Base-by-base conservation (phyloP, 1,140 invertebrate species). In the Stegodyphus mimosarum region DNA sequence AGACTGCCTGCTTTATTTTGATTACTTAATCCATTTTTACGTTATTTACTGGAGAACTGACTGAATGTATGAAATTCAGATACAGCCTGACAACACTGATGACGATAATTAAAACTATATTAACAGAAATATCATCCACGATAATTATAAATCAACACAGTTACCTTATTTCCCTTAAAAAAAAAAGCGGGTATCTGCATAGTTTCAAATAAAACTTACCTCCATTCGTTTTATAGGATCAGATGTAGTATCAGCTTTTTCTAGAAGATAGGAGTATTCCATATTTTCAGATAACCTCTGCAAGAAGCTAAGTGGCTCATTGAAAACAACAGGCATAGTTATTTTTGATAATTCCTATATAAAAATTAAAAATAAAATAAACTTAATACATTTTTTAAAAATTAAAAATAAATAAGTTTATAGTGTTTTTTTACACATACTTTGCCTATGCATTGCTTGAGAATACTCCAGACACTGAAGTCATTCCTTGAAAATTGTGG, bases 301-400 rank as follows among this genome's bases (percentile, higher is more conserved):
- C 7, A 99, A 93, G 90, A 99, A 99, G 88, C 95, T 97, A 55
- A 99, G 91, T 0, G 98, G 98, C 91, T 99, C 98, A 91, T 99
- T 99, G 91, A 99, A 97, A 72, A 96, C 94, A 63, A 99, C 96
- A 51, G 98, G 98, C 97, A 99, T 98, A 9, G 97, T 97, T 89
- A 99, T 98, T 92, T 98, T 98, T 88, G 96, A 97, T 73, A 99
- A 92, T 90, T 99, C 97, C 92, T 92, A 88, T 48, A 89, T 88
- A 66, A 71, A 76, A 33, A 50, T 67, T 18, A 53, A 13, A 7
- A 60, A 49, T 6, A 67, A 17, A 48, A 10, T 33, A 53, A 60
- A 50, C 33, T 33, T 33, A 33, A 1, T 33, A 3, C 33, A 33
- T 33, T 3, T 33, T 33, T 33, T 33, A 33, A 78, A 52, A 18